Percentiles rank a stretch among this genome's conserved stretches.
Conservation (phyloP, 2,113 vertebrate genomes). For the Irena cyanogastra region DNA sequence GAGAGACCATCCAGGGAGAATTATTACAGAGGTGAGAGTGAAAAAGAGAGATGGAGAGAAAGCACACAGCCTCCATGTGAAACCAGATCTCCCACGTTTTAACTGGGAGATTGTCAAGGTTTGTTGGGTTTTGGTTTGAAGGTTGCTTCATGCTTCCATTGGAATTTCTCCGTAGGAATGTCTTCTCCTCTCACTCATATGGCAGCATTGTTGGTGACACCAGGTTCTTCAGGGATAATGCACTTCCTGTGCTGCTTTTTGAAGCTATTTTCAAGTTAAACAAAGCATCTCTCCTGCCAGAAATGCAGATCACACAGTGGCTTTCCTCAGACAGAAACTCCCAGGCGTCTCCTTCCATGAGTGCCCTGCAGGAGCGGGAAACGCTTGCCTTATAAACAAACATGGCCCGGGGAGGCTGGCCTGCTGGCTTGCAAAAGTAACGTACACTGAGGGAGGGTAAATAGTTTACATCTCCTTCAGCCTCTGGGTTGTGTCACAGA, state of each 20-base stretch:
- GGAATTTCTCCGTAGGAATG: rapidly evolving
- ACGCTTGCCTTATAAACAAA: slow-evolving; percentile 47
- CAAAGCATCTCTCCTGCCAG: background rate
- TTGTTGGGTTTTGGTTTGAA: no score
- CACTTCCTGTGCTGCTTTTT: background rate
- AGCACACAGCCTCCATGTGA: background rate
- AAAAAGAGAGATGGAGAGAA: background rate
- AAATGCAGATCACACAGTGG: background rate
- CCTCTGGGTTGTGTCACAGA: slow-evolving; percentile 22
- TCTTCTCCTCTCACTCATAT: background rate
- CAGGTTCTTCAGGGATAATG: background rate
- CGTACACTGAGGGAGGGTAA: background rate
- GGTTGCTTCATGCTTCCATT: background rate
- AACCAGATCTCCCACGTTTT: background rate
- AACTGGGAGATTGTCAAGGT: background rate
- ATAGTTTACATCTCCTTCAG: slow-evolving; percentile 54
- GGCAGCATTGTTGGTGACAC: background rate
- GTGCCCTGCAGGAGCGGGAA: background rate
- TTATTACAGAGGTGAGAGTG: background rate
- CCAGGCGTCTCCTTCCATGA: background rate
- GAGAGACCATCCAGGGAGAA: background rate
- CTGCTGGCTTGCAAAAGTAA: background rate
- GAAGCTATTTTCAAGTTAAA: slow-evolving; percentile 15
- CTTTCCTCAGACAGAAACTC: slow-evolving; percentile 31
- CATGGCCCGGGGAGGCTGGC: background rate